These are phyloP conservation scores for Noctua pronuba DNA, from an alignment of 2,888 invertebrate species.

Conservation along the genomic window DNA sequence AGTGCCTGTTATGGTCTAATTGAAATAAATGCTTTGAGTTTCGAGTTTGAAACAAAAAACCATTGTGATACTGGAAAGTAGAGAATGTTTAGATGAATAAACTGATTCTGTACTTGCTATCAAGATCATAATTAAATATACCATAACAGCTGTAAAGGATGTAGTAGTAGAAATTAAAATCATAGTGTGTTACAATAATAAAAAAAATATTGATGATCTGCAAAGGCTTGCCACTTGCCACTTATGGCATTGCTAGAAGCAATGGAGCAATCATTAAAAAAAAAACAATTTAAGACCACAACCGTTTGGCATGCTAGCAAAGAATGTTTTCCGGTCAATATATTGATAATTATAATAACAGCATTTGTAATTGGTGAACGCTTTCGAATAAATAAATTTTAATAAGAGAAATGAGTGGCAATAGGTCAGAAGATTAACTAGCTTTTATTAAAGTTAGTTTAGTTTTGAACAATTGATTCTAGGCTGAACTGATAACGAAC, in stretches of 20 bases:
- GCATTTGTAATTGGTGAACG: conserved; percentile 42
- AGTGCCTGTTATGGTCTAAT: no score
- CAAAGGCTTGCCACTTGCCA: neutral
- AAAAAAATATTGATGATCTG: neutral
- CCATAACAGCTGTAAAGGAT: neutral
- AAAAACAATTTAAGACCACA: neutral
- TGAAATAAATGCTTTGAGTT: no score
- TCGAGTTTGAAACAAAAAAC: no score
- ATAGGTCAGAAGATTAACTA: conserved; percentile 53
- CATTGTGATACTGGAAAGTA: no score
- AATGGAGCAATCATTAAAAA: conserved; percentile 1
- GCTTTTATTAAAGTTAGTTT: conserved; percentile 49
- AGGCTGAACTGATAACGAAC: conserved; percentile 46
- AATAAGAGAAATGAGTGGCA: conserved; percentile 38
- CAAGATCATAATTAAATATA: neutral
- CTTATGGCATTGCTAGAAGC: neutral
- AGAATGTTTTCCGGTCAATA: conserved; percentile 28
- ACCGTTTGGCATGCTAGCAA: neutral
- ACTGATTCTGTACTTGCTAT: neutral
- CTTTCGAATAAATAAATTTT: conserved; percentile 49
- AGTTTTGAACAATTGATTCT: conserved; percentile 48
- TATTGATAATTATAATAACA: conserved; percentile 35
- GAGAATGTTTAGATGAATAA: neutral
- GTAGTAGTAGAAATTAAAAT: neutral
- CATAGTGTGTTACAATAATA: neutral